phyloP scores from a whole-genome alignment of 2,113 vertebrate species.

The Saguinus midas region DNA sequence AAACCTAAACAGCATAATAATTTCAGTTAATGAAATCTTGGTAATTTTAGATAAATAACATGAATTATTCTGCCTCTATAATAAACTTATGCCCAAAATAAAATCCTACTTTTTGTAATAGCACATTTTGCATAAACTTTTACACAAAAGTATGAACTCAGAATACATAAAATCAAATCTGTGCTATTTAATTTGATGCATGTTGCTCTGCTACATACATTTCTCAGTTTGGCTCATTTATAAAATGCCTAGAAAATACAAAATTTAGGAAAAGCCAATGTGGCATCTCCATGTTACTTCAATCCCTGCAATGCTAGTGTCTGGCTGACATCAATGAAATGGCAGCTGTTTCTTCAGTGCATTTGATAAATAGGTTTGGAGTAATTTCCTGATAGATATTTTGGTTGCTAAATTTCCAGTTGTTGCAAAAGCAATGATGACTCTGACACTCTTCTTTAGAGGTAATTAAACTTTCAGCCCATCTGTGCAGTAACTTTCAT shows the following conservation, averaged over 20 bases:
- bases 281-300: background rate
- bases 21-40: background rate
- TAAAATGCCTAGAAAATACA: constrained; percentile 59
- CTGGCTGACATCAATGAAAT: constrained; percentile 61
- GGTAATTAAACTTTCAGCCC: constrained; percentile 82
- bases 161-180: background rate
- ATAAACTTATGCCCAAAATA: background rate
- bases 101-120: background rate
- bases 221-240: constrained; percentile 41
- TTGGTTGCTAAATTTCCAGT: constrained; percentile 70
- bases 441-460: constrained; percentile 66
- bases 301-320: background rate
- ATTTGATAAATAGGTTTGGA: constrained; percentile 55
- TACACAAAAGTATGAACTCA: background rate
- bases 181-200: background rate
- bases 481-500: constrained; percentile 79
- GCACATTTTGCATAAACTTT: background rate
- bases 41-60: background rate
- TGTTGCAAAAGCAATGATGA: constrained; percentile 69
- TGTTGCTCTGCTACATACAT: background rate
- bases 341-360: constrained; percentile 66
- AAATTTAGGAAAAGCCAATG: constrained; percentile 45
- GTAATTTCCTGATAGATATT: constrained; percentile 69
- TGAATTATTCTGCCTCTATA: background rate
- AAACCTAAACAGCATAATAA: background rate